phyloP scores from a whole-genome alignment of 2,797 vertebrate species.

The Phoebastria nigripes region DNA sequence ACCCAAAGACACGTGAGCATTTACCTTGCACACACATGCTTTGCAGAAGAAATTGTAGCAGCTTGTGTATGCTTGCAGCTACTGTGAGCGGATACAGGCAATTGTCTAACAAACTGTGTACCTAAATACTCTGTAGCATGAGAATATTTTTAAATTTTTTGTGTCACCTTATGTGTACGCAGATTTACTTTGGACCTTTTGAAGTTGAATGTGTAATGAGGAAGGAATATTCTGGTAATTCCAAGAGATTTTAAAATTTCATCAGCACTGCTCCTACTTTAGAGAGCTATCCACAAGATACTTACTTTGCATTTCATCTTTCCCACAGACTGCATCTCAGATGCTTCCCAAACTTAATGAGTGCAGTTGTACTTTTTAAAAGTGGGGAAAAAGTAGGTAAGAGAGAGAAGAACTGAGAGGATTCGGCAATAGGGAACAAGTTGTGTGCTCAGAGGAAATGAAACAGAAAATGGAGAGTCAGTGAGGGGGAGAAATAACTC shows the following conservation, averaged over 20 bases:
- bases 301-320: not conserved
- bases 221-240: not conserved
- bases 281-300: not conserved
- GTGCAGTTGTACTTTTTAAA: not conserved
- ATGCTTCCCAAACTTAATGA: not conserved
- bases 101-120: not conserved
- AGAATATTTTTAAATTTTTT: not conserved
- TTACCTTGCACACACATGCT: not conserved
- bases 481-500: constrained; percentile 9
- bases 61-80: not conserved
- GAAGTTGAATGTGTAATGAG: not conserved
- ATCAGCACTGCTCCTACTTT: not conserved
- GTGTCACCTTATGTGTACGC: not conserved
- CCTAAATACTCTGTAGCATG: not conserved
- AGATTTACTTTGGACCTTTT: not conserved
- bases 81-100: not conserved
- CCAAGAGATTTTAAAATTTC: not conserved
- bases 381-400: not conserved
- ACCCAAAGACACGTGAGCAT: not conserved
- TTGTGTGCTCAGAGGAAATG: not conserved
- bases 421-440: not conserved
- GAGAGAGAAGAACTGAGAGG: not conserved
- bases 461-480: not conserved
- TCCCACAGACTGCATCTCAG: not conserved
- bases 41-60: not conserved